phyloP scores from a whole-genome alignment of 1,140 invertebrate genomes.

The Colletes gigas region DNA sequence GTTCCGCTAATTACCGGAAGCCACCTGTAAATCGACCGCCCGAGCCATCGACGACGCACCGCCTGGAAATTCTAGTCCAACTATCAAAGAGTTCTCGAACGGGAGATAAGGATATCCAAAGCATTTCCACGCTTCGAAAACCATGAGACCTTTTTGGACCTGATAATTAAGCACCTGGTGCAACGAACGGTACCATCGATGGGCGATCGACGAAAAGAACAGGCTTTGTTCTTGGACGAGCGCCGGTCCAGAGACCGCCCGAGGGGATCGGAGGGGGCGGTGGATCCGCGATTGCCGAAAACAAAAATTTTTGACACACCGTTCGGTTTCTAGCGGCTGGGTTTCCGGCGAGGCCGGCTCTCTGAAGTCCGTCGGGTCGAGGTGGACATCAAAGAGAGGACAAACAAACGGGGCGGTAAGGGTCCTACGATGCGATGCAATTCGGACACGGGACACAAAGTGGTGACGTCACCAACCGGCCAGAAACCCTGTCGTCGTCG shows the following conservation, averaged over 20 bases:
- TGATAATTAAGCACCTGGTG: too few species aligned
- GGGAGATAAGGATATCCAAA: too few species aligned
- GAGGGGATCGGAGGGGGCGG: too few species aligned
- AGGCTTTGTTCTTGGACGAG: not conserved
- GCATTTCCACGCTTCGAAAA: too few species aligned
- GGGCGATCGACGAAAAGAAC: too few species aligned
- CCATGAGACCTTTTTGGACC: too few species aligned
- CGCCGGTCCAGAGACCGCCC: not conserved
- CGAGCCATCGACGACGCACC: too few species aligned
- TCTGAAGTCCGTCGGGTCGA: slow-evolving; percentile 64
- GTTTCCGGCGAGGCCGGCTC: slow-evolving; percentile 44
- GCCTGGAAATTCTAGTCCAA: too few species aligned
- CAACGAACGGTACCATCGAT: too few species aligned
- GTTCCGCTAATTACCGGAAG: not conserved
- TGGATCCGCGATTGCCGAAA: slow-evolving; percentile 26
- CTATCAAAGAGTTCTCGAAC: too few species aligned
- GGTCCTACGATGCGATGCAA: slow-evolving; percentile 72
- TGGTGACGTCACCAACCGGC: slow-evolving; percentile 73
- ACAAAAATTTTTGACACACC: slow-evolving; percentile 56
- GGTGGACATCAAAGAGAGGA: slow-evolving; percentile 74
- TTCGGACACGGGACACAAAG: slow-evolving; percentile 74
- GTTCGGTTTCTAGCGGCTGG: slow-evolving; percentile 35
- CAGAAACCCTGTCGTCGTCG: slow-evolving; percentile 69
- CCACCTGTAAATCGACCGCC: not conserved
- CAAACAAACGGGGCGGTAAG: slow-evolving; percentile 70